Percentiles rank a stretch among this genome's conserved stretches.
These are phyloP conservation scores for Portevinia maculata DNA, from an alignment of 2,888 invertebrate species.

Conservation along the genomic window DNA sequence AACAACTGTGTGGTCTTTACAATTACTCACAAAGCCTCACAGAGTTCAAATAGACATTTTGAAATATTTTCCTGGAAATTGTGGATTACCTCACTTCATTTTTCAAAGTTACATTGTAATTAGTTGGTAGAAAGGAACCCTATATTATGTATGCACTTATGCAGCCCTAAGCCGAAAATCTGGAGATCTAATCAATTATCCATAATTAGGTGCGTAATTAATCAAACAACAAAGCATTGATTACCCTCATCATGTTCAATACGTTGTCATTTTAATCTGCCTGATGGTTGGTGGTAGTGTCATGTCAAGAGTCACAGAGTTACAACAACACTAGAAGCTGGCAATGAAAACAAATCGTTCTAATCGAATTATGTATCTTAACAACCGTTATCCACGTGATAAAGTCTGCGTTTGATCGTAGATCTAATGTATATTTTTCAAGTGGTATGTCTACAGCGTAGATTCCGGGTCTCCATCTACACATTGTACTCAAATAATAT, in stretches of 20 bases:
- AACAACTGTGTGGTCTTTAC: background rate
- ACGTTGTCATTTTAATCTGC: slow-evolving; percentile 13
- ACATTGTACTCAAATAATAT: slow-evolving; percentile 5
- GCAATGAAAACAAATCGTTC: slow-evolving; percentile 25
- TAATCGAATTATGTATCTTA: slow-evolving; percentile 54
- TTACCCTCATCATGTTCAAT: slow-evolving; percentile 55
- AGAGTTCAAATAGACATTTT: background rate
- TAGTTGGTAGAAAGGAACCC: slow-evolving; percentile 15
- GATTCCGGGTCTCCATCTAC: background rate
- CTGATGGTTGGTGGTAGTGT: slow-evolving; percentile 12
- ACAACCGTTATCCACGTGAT: slow-evolving; percentile 53
- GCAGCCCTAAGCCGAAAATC: slow-evolving; percentile 5
- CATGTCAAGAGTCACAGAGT: slow-evolving; percentile 13
- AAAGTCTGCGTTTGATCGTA: slow-evolving; percentile 42
- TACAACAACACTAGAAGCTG: background rate
- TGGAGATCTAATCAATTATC: slow-evolving; percentile 37
- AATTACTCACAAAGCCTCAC: too few species aligned
- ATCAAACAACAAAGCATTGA: slow-evolving; percentile 59
- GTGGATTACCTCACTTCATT: slow-evolving; percentile 34
- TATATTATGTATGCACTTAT: background rate
- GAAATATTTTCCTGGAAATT: background rate
- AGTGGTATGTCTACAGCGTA: slow-evolving; percentile 23
- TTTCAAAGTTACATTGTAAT: slow-evolving; percentile 52
- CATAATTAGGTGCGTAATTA: slow-evolving; percentile 58
- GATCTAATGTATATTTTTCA: slow-evolving; percentile 25